These are phyloP conservation scores for Batillaria attramentaria DNA, from an alignment of 1,140 invertebrate genomes.

Conservation along the genomic window DNA sequence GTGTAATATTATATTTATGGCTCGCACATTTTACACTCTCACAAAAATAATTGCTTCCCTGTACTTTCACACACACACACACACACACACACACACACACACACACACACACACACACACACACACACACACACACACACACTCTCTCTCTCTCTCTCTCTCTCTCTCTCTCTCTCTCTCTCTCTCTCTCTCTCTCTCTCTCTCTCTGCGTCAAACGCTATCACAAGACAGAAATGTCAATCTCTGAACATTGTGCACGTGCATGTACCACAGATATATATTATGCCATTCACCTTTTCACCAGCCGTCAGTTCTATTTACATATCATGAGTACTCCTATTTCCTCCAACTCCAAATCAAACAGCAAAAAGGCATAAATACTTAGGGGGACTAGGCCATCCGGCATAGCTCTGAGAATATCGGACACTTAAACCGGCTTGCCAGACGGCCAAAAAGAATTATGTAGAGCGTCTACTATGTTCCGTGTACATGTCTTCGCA, in stretches of 20 bases:
- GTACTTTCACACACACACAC: neutral
- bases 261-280: neutral
- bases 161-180: too few species aligned
- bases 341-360: too few species aligned
- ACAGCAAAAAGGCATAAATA: too few species aligned
- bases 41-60: neutral
- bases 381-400: neutral
- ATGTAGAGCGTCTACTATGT: too few species aligned
- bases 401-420: too few species aligned
- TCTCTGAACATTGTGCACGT: neutral
- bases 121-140: neutral
- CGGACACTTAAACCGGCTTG: too few species aligned
- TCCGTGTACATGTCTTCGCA: too few species aligned
- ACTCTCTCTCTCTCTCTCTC: too few species aligned
- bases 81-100: neutral
- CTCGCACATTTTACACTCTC: neutral
- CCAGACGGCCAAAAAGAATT: too few species aligned
- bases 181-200: too few species aligned
- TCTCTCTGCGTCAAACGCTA: neutral
- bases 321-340: neutral
- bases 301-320: too few species aligned
- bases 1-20: neutral
- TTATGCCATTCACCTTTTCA: too few species aligned
- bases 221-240: neutral
- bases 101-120: neutral